These are phyloP conservation scores for Drosophila simulans DNA, from an alignment of 1,140 invertebrate genomes.

Conservation along the genomic window DNA sequence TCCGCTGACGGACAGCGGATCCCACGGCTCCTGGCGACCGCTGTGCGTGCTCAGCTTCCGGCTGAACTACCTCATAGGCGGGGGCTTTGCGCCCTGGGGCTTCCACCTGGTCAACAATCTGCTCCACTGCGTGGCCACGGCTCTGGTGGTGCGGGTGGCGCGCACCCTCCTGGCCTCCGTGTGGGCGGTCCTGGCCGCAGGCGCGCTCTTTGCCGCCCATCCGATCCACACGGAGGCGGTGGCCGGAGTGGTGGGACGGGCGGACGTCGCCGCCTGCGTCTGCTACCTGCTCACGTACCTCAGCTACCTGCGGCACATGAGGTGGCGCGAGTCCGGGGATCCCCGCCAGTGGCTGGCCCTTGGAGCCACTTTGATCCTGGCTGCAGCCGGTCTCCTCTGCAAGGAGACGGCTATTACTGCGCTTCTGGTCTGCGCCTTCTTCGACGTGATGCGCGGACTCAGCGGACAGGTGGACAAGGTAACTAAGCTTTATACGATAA, in stretches of 20 bases:
- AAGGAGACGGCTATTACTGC: slow-evolving; percentile 97
- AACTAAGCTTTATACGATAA: no score
- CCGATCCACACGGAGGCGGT: slow-evolving; percentile 98
- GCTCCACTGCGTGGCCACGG: slow-evolving; percentile 92
- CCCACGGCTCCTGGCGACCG: slow-evolving; percentile 97
- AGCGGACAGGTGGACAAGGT: slow-evolving; percentile 83
- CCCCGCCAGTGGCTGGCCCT: slow-evolving; percentile 87
- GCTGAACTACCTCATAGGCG: slow-evolving; percentile 94
- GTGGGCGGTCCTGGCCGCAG: slow-evolving; percentile 90
- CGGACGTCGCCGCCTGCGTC: slow-evolving; percentile 96
- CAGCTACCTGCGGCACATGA: slow-evolving; percentile 89
- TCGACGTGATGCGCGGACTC: slow-evolving; percentile 87
- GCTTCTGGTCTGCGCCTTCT: slow-evolving; percentile 93
- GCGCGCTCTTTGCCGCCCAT: slow-evolving; percentile 96
- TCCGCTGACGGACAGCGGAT: slow-evolving; percentile 92
- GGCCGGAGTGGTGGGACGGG: slow-evolving; percentile 97
- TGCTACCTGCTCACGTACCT: slow-evolving; percentile 95
- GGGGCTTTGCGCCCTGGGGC: slow-evolving; percentile 94
- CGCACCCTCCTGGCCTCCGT: slow-evolving; percentile 88
- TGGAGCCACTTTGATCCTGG: slow-evolving; percentile 86
- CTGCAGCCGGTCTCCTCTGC: slow-evolving; percentile 90
- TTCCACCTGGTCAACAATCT: slow-evolving; percentile 96
- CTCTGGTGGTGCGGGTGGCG: slow-evolving; percentile 90
- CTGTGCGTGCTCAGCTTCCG: slow-evolving; percentile 96
- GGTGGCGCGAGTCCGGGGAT: slow-evolving; percentile 86